Percentiles rank a stretch among this genome's conserved stretches.
These are phyloP conservation scores for Pseudanteris insignis DNA, from an alignment of 2,888 invertebrate species.

Conservation along the genomic window DNA sequence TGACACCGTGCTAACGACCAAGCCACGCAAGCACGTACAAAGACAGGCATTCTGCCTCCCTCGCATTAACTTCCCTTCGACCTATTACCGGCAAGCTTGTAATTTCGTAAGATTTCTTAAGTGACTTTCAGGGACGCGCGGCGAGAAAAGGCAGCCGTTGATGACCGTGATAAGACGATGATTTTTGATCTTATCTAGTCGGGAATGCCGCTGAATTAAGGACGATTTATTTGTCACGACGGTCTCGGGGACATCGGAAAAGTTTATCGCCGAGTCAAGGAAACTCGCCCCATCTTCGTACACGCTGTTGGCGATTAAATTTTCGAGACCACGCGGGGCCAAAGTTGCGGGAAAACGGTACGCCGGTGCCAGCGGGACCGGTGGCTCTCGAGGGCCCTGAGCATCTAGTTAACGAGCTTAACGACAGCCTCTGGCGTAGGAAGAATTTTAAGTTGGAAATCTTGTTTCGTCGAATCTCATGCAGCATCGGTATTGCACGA, in stretches of 20 bases:
- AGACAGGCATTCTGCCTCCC: conserved; percentile 37
- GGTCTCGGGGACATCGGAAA: conserved; percentile 25
- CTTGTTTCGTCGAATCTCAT: conserved; percentile 52
- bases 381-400: too few relatives aligned
- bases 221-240: conserved; percentile 33
- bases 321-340: too few relatives aligned
- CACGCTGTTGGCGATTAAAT: too few relatives aligned
- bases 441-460: conserved; percentile 64
- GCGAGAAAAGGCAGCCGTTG: conserved; percentile 39
- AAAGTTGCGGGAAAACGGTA: too few relatives aligned
- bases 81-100: conserved; percentile 55
- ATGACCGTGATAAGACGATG: conserved; percentile 42
- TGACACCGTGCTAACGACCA: conserved; percentile 53
- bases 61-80: conserved; percentile 40
- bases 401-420: conserved; percentile 33
- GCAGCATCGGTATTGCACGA: conserved; percentile 24
- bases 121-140: conserved; percentile 31
- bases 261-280: conserved; percentile 30
- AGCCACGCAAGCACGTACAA: conserved; percentile 45
- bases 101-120: conserved; percentile 50
- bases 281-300: too few relatives aligned
- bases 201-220: conserved; percentile 33
- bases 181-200: conserved; percentile 33
- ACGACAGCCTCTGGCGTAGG: conserved; percentile 26
- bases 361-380: too few relatives aligned